These are phyloP conservation scores for Ancistrus triradiatus DNA, from an alignment of 2,113 vertebrate genomes.

Conservation along the genomic window DNA sequence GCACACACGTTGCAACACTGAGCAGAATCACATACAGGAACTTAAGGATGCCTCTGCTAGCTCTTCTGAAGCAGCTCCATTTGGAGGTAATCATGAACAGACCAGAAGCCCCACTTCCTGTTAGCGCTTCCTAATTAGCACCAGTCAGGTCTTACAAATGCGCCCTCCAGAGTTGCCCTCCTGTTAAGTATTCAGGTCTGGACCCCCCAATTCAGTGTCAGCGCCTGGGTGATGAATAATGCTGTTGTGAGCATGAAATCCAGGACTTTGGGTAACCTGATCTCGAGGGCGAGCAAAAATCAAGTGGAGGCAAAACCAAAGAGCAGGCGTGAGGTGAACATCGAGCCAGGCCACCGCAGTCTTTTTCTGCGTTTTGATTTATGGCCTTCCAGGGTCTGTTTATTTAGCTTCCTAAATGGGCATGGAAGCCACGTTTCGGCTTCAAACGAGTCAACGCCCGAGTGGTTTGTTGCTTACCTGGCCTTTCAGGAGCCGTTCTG, in stretches of 20 bases:
- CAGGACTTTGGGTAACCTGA: conserved; percentile 40
- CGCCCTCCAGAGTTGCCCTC: conserved; percentile 74
- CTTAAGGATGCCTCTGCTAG: not conserved
- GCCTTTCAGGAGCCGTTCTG: conserved; percentile 32
- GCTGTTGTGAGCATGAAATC: conserved; percentile 72
- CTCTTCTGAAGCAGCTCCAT: conserved; percentile 71
- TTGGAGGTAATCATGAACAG: conserved; percentile 93
- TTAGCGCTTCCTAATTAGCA: conserved; percentile 85
- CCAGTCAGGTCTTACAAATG: conserved; percentile 85
- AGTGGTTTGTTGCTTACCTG: conserved; percentile 21
- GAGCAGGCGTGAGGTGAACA: conserved; percentile 13
- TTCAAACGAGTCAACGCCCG: conserved; percentile 25
- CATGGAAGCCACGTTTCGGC: conserved; percentile 38
- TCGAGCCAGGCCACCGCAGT: conserved; percentile 24
- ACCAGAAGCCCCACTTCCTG: conserved; percentile 90
- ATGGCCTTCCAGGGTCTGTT: conserved; percentile 44
- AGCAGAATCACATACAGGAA: conserved; percentile 9
- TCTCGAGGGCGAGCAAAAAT: conserved; percentile 22
- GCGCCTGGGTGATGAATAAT: conserved; percentile 73
- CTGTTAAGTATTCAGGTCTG: conserved; percentile 48
- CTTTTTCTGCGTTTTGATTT: conserved; percentile 33
- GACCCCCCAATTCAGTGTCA: conserved; percentile 44
- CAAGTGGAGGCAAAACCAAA: conserved; percentile 13
- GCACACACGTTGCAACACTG: conserved; percentile 2
- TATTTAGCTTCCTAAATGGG: conserved; percentile 45